Evolutionary conservation across 2,888 invertebrate species (phyloP).

Genomic region (Cryptocephalus moraei): DNA sequence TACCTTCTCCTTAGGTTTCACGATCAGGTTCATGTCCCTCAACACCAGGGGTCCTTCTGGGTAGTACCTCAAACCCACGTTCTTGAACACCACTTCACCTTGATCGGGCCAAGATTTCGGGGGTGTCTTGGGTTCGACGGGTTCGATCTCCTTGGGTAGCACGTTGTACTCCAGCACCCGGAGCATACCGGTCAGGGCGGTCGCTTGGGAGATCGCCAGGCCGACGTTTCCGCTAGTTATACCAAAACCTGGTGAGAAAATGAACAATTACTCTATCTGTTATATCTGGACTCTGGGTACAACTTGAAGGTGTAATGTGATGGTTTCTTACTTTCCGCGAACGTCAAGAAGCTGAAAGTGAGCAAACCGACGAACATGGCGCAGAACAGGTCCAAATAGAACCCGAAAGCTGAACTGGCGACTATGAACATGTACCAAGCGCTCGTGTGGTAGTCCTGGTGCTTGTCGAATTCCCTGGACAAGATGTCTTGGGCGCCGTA

Average conservation of each 20-base stretch:
- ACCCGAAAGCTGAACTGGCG: conserved; percentile 55
- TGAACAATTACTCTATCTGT: no score
- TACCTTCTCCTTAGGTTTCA: conserved; percentile 62
- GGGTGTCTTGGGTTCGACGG: conserved; percentile 42
- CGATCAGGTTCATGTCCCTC: conserved; percentile 56
- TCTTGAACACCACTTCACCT: conserved; percentile 53
- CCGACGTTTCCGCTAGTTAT: conserved; percentile 49
- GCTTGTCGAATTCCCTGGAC: conserved; percentile 42
- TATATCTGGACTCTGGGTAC: no score
- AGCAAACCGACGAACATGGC: conserved; percentile 52
- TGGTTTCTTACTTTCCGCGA: conserved; percentile 46
- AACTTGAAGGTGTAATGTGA: no score
- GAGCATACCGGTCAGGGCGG: conserved; percentile 49
- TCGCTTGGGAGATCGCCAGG: conserved; percentile 55
- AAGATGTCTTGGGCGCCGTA: conserved; percentile 59
- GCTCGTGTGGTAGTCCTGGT: conserved; percentile 54
- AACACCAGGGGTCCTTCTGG: conserved; percentile 55
- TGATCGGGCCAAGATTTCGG: conserved; percentile 53
- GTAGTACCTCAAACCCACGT: conserved; percentile 56
- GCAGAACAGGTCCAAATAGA: conserved; percentile 54
- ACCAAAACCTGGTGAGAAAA: conserved; percentile 15
- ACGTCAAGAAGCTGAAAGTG: conserved; percentile 53
- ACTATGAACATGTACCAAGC: conserved; percentile 58
- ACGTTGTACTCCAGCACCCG: conserved; percentile 72
- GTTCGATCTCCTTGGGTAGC: conserved; percentile 51